These are phyloP conservation scores for Proctacanthus coquilletti DNA, from an alignment of 1,140 invertebrate genomes.

Conservation along the genomic window DNA sequence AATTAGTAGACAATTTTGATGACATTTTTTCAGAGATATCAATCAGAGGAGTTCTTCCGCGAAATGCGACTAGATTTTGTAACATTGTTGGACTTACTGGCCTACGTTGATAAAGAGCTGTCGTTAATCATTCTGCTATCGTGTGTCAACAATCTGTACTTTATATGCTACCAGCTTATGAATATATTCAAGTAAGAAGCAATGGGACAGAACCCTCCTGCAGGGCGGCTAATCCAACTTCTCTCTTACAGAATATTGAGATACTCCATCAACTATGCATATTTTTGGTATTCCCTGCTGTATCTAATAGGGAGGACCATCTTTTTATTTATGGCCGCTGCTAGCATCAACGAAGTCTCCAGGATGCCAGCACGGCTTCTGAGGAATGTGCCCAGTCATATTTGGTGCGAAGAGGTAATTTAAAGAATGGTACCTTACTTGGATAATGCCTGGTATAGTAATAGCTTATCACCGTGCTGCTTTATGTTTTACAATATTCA, in stretches of 20 bases:
- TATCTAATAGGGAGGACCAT: slow-evolving; percentile 40
- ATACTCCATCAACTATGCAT: slow-evolving; percentile 16
- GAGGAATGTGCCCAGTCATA: slow-evolving; percentile 40
- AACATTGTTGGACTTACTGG: slow-evolving; percentile 38
- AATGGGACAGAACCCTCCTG: no score
- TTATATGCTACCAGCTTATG: slow-evolving; percentile 49
- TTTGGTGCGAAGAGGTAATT: no score
- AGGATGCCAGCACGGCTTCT: slow-evolving; percentile 36
- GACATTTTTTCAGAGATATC: not conserved
- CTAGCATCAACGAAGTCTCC: slow-evolving; percentile 42
- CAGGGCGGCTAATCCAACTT: no score
- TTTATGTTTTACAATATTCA: no score
- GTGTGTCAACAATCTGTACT: slow-evolving; percentile 46
- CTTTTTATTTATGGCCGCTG: slow-evolving; percentile 42
- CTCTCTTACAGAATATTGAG: not conserved
- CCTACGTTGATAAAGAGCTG: slow-evolving; percentile 37
- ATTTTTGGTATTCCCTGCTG: slow-evolving; percentile 46
- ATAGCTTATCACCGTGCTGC: no score
- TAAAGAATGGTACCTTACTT: no score
- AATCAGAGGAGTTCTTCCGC: not conserved
- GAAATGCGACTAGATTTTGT: slow-evolving; percentile 36
- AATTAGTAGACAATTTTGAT: not conserved
- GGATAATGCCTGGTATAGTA: no score
- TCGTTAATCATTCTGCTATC: slow-evolving; percentile 44
- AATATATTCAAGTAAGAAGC: slow-evolving; percentile 37